Conservation (phyloP, 2,797 vertebrate species). For the Mormyrops boulengeri region DNA sequence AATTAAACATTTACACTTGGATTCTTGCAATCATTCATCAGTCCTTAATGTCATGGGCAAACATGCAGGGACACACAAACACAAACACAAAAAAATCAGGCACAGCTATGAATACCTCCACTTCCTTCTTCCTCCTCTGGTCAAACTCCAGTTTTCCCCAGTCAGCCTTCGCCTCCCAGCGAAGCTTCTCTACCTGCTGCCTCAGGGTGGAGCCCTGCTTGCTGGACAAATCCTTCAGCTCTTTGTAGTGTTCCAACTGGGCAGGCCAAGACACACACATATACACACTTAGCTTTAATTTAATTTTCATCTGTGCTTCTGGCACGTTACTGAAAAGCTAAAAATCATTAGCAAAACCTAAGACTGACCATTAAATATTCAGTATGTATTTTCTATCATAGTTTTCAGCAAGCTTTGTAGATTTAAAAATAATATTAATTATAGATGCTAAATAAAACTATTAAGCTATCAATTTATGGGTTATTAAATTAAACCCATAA, state of each 20-base stretch:
- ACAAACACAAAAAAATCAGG: background rate
- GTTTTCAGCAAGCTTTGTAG: background rate
- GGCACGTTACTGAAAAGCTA: background rate
- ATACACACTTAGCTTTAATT: background rate
- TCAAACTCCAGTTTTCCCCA: constrained; percentile 71
- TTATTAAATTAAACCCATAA: background rate
- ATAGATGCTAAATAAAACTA: background rate
- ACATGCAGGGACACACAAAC: background rate
- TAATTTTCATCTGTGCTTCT: background rate
- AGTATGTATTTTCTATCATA: background rate
- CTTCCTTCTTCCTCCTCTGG: constrained; percentile 68
- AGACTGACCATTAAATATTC: background rate
- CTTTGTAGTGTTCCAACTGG: constrained; percentile 72
- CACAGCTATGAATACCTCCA: constrained; percentile 61
- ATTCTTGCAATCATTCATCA: background rate
- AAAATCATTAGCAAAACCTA: background rate
- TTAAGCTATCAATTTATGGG: background rate
- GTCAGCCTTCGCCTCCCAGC: constrained; percentile 74
- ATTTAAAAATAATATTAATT: background rate
- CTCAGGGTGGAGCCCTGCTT: constrained; percentile 64
- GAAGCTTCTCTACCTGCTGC: constrained; percentile 76
- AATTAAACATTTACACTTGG: no score
- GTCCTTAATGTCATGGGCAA: background rate
- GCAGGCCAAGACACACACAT: background rate
- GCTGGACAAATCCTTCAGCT: constrained; percentile 74